Conservation (phyloP, 1,140 invertebrate genomes). For the Galleria mellonella region DNA sequence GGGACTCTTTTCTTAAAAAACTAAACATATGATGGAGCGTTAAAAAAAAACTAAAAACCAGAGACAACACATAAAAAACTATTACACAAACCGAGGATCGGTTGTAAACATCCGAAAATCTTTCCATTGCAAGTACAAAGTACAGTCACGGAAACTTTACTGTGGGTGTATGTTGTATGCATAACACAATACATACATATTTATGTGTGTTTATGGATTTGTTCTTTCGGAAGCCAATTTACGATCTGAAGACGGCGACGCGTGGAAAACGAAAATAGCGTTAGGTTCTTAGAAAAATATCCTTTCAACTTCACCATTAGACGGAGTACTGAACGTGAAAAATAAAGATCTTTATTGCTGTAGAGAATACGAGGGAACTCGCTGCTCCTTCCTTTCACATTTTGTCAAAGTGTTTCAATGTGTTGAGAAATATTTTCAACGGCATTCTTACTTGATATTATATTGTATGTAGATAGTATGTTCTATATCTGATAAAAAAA, state of each 20-base stretch:
- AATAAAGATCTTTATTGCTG: conserved; percentile 15
- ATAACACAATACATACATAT: background rate
- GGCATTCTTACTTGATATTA: no score
- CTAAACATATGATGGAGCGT: no score
- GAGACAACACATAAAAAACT: no score
- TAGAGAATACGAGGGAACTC: background rate
- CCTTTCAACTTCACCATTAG: conserved; percentile 21
- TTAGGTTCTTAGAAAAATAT: conserved; percentile 20
- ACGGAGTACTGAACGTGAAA: conserved; percentile 15
- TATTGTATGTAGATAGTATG: no score
- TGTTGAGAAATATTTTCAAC: no score
- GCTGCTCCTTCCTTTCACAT: background rate
- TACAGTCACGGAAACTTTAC: background rate
- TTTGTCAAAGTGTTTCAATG: conserved; percentile 1
- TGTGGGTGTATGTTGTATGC: no score
- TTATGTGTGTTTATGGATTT: conserved; percentile 15
- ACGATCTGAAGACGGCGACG: conserved; percentile 11
- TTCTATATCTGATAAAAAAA: no score
- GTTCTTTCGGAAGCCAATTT: conserved; percentile 30
- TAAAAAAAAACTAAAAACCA: no score
- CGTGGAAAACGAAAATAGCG: conserved; percentile 21
- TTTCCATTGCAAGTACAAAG: background rate
- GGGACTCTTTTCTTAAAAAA: no score
- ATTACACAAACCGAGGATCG: no score
- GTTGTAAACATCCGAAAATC: no score